A percentile compares a stretch with the other conserved stretches of the same genome.
phyloP scores from a whole-genome alignment of 2,113 vertebrate species.

The Ammospiza caudacuta region DNA sequence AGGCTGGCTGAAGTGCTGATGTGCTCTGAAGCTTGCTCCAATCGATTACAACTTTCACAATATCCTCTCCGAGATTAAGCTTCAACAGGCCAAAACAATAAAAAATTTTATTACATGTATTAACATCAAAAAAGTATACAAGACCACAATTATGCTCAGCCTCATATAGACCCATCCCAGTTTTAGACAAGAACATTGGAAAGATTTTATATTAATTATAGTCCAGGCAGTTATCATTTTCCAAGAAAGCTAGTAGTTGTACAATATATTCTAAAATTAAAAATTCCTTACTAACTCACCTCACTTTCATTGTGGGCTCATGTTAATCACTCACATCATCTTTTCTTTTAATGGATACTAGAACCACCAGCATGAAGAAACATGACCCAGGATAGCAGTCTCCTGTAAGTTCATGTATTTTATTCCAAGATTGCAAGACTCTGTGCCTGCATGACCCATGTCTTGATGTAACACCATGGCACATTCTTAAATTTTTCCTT shows the following conservation, averaged over 20 bases:
- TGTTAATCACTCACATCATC: background rate
- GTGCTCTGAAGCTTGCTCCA: slow-evolving; percentile 77
- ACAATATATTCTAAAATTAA: background rate
- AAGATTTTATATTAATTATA: background rate
- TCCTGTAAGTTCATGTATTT: background rate
- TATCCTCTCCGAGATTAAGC: slow-evolving; percentile 86
- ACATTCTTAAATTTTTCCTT: background rate
- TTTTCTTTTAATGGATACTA: background rate
- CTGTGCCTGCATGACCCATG: background rate
- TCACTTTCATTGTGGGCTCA: background rate
- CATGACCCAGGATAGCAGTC: background rate
- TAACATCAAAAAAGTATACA: slow-evolving; percentile 23
- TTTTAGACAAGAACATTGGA: background rate
- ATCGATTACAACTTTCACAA: slow-evolving; percentile 85
- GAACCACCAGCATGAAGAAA: background rate
- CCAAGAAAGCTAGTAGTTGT: background rate
- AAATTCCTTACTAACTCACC: background rate
- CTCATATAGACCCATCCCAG: background rate
- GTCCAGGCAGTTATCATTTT: background rate
- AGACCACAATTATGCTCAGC: background rate
- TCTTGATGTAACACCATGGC: background rate
- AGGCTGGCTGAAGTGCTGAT: slow-evolving; percentile 74
- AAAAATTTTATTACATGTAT: slow-evolving; percentile 58
- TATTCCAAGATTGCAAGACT: background rate
- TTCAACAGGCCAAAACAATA: slow-evolving; percentile 74